These are phyloP conservation scores for Crotalus tigris DNA, from an alignment of 2,113 vertebrate species.

Conservation along the genomic window DNA sequence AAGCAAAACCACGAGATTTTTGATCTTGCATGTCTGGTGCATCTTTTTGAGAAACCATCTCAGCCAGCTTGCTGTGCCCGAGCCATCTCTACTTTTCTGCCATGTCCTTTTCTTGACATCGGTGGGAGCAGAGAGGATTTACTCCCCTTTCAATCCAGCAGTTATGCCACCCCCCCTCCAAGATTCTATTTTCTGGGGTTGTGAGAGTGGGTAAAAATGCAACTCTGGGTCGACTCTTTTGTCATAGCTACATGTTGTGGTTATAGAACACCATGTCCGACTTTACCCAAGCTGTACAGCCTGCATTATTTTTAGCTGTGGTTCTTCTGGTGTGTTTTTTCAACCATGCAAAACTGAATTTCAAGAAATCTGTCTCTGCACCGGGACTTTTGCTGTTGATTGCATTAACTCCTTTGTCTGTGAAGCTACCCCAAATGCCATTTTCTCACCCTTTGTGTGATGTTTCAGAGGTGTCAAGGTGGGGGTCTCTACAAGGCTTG, in stretches of 20 bases:
- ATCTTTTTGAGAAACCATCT: neutral
- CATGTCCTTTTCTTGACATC: neutral
- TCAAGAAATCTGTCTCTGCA: constrained; percentile 47
- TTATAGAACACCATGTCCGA: neutral
- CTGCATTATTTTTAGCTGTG: constrained; percentile 6
- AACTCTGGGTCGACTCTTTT: neutral
- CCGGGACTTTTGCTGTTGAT: neutral
- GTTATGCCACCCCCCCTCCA: neutral
- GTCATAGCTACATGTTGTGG: neutral
- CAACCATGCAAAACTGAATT: constrained; percentile 18
- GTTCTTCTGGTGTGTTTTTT: neutral
- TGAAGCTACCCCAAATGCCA: neutral
- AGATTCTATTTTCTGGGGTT: neutral
- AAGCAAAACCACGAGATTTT: neutral
- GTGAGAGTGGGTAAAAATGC: neutral
- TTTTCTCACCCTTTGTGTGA: neutral
- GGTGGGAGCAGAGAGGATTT: neutral
- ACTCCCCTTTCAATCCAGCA: neutral
- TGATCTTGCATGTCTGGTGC: neutral
- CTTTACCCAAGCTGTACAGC: neutral
- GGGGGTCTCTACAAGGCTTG: neutral
- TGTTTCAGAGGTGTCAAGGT: neutral
- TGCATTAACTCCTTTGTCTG: neutral
- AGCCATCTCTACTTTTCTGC: neutral
- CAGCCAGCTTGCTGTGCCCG: neutral